Evolutionary conservation across 2,797 vertebrate genomes (phyloP).

Genomic region (Malacoctenus gilli): DNA sequence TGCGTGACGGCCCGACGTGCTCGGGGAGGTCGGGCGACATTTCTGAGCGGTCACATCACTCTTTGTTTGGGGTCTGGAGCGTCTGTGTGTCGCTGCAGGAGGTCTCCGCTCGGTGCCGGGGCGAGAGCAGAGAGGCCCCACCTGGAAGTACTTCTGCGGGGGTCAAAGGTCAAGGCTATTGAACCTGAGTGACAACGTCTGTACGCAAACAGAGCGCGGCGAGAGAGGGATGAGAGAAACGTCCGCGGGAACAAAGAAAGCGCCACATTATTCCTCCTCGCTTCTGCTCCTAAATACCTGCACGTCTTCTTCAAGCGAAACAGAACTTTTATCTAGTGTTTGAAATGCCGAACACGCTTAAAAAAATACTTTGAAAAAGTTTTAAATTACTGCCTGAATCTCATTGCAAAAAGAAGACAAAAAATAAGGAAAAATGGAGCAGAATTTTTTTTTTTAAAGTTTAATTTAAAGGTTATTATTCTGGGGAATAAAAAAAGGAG

Average conservation of each 20-base stretch:
- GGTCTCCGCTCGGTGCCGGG: slow-evolving; percentile 49
- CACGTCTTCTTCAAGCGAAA: no score
- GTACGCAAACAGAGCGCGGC: slow-evolving; percentile 66
- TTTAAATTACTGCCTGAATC: no score
- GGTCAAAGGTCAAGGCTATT: slow-evolving; percentile 80
- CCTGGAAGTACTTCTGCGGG: slow-evolving; percentile 83
- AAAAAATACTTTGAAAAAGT: no score
- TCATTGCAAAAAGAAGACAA: no score
- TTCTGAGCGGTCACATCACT: slow-evolving; percentile 58
- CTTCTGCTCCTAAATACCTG: background rate
- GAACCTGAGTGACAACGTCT: slow-evolving; percentile 80
- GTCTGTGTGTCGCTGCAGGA: slow-evolving; percentile 69
- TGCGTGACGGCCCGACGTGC: background rate
- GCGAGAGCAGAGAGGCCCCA: slow-evolving; percentile 71
- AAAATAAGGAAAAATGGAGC: no score
- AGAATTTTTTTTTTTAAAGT: no score
- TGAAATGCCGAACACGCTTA: no score
- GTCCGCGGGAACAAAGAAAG: slow-evolving; percentile 49
- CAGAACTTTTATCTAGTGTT: no score
- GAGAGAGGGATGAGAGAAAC: slow-evolving; percentile 68
- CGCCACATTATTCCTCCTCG: slow-evolving; percentile 11
- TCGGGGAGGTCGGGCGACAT: slow-evolving; percentile 39
- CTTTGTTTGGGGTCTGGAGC: slow-evolving; percentile 72
- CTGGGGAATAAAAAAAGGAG: no score
- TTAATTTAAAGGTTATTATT: no score